phyloP scores from a whole-genome alignment of 2,888 invertebrate species.

The Ephialtes manifestator region DNA sequence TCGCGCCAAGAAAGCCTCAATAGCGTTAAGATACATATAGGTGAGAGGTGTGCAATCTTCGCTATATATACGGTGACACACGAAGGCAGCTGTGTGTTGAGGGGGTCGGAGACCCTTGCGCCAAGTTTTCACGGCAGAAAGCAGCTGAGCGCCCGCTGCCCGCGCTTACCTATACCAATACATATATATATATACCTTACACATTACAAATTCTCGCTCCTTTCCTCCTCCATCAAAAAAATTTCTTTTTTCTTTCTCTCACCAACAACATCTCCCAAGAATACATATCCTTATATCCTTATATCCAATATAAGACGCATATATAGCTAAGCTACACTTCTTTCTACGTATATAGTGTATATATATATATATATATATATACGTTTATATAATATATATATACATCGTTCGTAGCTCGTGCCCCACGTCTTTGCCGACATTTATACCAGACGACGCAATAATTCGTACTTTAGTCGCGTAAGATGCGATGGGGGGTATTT shows the following conservation, averaged over 20 bases:
- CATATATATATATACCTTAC: not conserved
- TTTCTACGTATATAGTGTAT: not conserved
- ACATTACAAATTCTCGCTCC: slow-evolving; percentile 26
- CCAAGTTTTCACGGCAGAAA: slow-evolving; percentile 73
- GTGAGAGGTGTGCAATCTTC: slow-evolving; percentile 49
- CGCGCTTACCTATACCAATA: slow-evolving; percentile 41
- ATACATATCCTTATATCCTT: not conserved
- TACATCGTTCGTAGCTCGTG: slow-evolving; percentile 50
- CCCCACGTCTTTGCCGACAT: slow-evolving; percentile 54
- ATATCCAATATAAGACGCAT: not conserved
- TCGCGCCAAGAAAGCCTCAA: slow-evolving; percentile 45
- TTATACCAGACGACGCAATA: slow-evolving; percentile 64
- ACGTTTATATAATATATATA: not conserved
- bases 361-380: not conserved
- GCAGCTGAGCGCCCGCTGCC: slow-evolving; percentile 75
- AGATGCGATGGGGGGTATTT: slow-evolving; percentile 70
- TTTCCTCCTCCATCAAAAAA: slow-evolving; percentile 19
- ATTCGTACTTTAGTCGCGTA: slow-evolving; percentile 65
- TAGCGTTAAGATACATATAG: slow-evolving; percentile 8
- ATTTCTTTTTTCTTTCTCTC: slow-evolving; percentile 23
- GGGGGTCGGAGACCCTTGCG: slow-evolving; percentile 79
- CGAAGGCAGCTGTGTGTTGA: slow-evolving; percentile 77
- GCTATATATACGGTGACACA: slow-evolving; percentile 28
- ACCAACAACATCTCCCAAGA: slow-evolving; percentile 4
- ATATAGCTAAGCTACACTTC: too few species aligned